Evolutionary conservation across 2,888 invertebrate genomes (phyloP), one percentile per base, ranked within the genome.

Genomic region (Automeris io): DNA sequence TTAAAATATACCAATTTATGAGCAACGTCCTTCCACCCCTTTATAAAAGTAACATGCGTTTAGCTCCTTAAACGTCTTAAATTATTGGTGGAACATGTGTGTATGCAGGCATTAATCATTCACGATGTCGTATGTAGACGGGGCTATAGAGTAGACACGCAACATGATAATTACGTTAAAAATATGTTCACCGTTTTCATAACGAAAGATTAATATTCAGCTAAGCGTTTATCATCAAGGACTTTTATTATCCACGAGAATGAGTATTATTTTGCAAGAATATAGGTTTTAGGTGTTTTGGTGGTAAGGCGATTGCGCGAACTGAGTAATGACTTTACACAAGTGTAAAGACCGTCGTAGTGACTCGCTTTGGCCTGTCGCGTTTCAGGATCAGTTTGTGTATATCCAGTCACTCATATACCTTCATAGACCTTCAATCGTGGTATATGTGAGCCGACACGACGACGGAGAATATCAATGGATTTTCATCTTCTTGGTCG

Each of bases 81-180:
- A 29, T 29, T 29, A 29, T 29, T 16, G 8, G 16, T 29, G 2
- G 13, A n/a, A n/a, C 16, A 44, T 42, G 39, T 44, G 46, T 46
- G 41, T 47, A 43, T 43, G 43, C 42, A 37, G 37, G 44, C 44
- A 51, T 45, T 42, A 48, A 33, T 42, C 37, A 26, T 47, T 49
- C 45, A 47, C n/a, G n/a, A 45, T 45, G 48, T 48, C 44, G 46
- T 46, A 46, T 44, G 44, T 46, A 44, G 47, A 49, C 35, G 42
- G 37, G 44, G 46, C 37, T n/a, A 11, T 41, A 33, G 36, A 22
- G 26, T 37, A 43, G 39, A 33, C 51, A 52, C 46, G 51, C 51
- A 44, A 52, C 32, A 33, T 37, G 22, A 43, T 48, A 49, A 52
- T 48, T 52, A 52, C 45, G 42, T 45, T 36, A 37, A 42, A 24